These are phyloP conservation scores for Oriolus oriolus DNA, from an alignment of 2,113 vertebrate species.

Conservation along the genomic window DNA sequence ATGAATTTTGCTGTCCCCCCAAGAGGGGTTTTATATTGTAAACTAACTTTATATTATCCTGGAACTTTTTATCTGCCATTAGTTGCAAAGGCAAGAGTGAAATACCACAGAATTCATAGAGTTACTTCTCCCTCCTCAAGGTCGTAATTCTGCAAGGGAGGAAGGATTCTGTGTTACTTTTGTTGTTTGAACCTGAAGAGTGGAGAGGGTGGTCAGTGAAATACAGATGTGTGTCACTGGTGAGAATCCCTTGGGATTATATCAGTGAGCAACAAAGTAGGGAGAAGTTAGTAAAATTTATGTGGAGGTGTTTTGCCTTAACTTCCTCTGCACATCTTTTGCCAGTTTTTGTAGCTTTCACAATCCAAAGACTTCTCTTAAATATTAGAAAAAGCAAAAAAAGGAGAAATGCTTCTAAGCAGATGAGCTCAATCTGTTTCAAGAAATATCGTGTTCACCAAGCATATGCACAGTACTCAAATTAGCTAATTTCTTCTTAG, in stretches of 20 bases:
- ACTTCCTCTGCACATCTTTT: background rate
- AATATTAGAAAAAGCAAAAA: background rate
- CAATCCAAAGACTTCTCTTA: background rate
- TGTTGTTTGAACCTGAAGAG: background rate
- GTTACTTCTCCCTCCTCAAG: background rate
- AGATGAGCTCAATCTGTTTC: conserved; percentile 22
- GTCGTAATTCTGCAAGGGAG: background rate
- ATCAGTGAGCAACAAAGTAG: background rate
- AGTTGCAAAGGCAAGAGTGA: background rate
- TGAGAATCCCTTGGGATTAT: background rate
- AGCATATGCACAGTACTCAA: conserved; percentile 8
- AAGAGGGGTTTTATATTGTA: background rate
- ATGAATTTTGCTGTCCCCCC: background rate
- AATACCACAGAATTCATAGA: background rate
- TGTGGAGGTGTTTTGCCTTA: background rate
- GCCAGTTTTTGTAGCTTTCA: background rate
- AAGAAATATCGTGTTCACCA: background rate
- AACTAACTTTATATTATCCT: background rate
- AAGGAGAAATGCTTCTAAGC: background rate
- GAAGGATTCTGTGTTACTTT: background rate
- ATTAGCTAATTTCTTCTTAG: conserved; percentile 23
- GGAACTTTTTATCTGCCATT: background rate
- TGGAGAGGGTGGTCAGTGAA: background rate
- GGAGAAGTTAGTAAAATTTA: background rate
- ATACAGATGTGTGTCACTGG: background rate